Evolutionary conservation across 1,140 invertebrate species (phyloP).

Genomic region (Drosophila lacteicornis): DNA sequence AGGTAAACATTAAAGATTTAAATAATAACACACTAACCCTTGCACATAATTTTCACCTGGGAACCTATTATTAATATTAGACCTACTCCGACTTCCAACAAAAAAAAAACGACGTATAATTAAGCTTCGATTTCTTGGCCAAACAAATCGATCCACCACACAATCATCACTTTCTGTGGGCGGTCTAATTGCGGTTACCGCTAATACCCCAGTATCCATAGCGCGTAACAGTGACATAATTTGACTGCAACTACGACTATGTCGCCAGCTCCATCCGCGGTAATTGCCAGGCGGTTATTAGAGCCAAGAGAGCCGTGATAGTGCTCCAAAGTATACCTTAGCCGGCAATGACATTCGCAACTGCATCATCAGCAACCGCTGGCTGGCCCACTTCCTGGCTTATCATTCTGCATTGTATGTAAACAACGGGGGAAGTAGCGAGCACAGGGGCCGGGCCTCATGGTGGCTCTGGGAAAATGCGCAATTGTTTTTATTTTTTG

Average conservation of each 20-base stretch:
- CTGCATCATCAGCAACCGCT: conserved; percentile 35
- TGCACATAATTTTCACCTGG: no score
- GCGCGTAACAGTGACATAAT: conserved; percentile 83
- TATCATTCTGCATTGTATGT: conserved; percentile 67
- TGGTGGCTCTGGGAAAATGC: conserved; percentile 64
- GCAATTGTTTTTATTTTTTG: conserved; percentile 69
- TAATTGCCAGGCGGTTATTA: conserved; percentile 68
- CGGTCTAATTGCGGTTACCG: conserved; percentile 64
- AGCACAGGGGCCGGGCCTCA: conserved; percentile 17
- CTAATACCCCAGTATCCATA: conserved; percentile 65
- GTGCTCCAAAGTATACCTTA: conserved; percentile 25
- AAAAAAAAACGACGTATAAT: neutral
- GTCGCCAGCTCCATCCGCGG: neutral
- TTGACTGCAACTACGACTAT: conserved; percentile 35
- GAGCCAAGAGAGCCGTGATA: conserved; percentile 51
- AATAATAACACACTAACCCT: neutral
- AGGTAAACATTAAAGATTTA: neutral
- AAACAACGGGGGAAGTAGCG: conserved; percentile 19
- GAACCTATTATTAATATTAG: neutral
- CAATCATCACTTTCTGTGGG: conserved; percentile 45
- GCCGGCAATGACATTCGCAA: conserved; percentile 69
- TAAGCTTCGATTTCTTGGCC: conserved; percentile 14
- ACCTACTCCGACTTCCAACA: neutral
- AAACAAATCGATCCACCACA: conserved; percentile 29
- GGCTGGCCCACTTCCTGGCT: conserved; percentile 58